Base-by-base conservation (phyloP, 1,140 invertebrate genomes). In the Ephestia elutella region DNA sequence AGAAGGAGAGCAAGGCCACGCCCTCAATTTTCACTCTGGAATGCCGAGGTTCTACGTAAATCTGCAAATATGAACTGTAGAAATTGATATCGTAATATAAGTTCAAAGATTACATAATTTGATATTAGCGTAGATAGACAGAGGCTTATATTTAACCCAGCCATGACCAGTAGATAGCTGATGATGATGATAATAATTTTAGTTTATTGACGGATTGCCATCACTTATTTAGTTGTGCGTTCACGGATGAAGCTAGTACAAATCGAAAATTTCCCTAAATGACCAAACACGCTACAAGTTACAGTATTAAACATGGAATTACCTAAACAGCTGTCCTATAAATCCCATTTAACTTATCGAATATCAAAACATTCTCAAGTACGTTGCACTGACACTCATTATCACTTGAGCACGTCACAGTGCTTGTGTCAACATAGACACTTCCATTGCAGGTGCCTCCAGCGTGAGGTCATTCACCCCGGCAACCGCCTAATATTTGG, bases 1-100 rank as follows among this genome's bases (percentile, higher is more conserved):
- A 75, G 68, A 87, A 86, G 70, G 69, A 63, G 82, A 74, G 68
- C 85, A 87, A 87, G 85, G 85, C 73, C 79, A 69, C 68, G 77
- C 57, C 75, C 82, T 73, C 81, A 63, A 78, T 87, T 75, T 68
- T 60, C 54, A 62, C 66, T 63, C 69, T 64, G 65, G 69, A 66
- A 75, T 73, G 63, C 66, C 60, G 60, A 62, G 60, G 65, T 65
- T 71, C 66, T 7, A 44, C 38, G n/a, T 44, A 15, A 44, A 44
- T 44, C 38, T 44, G 38, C 38, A 17, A 44, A 44, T 44, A 44
- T 50, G 20, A 50, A 50, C 17, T 17, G 49, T 50, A 11, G 49
- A 49, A 49, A 49, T 49, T 17, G 48, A 49, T 17, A 17, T 9
- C 15, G 5, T 49, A 9, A 32, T 32, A 11, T 2, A 32, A 10